Percentiles rank a stretch among this genome's conserved stretches.
Conservation (phyloP, 2,797 vertebrate genomes). For the Adelosebastes latens region DNA sequence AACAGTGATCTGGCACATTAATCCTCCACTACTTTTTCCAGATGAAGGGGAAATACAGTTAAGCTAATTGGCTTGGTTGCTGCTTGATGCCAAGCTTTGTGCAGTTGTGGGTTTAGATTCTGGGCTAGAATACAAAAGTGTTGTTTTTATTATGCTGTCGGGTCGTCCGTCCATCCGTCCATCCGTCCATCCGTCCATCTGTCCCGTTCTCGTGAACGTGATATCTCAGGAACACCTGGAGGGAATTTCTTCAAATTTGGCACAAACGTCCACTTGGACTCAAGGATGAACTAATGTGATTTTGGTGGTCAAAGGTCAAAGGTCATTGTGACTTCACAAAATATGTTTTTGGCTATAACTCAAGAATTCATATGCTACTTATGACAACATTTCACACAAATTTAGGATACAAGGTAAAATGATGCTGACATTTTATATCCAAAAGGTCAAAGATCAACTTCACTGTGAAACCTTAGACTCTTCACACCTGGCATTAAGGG, state of each 20-base stretch:
- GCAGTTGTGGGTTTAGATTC: background rate
- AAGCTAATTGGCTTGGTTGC: constrained; percentile 32
- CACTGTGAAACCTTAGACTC: background rate
- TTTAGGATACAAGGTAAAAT: background rate
- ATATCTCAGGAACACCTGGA: background rate
- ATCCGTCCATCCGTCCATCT: too few species aligned
- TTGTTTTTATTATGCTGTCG: background rate
- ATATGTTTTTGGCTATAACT: background rate
- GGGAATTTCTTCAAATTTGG: background rate
- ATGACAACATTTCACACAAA: background rate
- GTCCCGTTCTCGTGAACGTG: background rate
- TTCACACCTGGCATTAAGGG: too few species aligned
- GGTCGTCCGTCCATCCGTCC: too few species aligned
- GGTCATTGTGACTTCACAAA: too few species aligned
- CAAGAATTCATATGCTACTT: background rate
- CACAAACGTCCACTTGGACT: background rate
- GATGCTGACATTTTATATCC: background rate
- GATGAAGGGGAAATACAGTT: constrained; percentile 25
- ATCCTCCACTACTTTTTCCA: constrained; percentile 43
- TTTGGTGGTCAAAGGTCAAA: too few species aligned
- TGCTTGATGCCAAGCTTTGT: background rate
- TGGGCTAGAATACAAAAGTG: background rate
- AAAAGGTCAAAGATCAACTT: background rate
- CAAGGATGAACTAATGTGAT: background rate
- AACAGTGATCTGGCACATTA: constrained; percentile 59